These are phyloP conservation scores for Phallusia fumigata DNA, from an alignment of 23 tunicate species.

Conservation along the genomic window DNA sequence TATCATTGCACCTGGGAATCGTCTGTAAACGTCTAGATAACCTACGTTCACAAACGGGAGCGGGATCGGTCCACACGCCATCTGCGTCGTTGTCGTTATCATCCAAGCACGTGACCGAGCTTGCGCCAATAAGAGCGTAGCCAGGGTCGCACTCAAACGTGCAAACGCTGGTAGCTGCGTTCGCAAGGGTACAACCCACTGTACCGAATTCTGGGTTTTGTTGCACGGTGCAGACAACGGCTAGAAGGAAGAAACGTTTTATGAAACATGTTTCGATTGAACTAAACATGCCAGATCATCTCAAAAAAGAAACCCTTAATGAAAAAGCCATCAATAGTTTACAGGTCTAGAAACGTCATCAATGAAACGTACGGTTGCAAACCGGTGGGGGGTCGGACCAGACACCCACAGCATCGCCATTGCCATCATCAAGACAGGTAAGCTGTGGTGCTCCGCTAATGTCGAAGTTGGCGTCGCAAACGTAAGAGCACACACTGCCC, in stretches of 20 bases:
- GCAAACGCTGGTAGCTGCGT: constrained; percentile 41
- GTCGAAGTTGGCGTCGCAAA: constrained; percentile 23
- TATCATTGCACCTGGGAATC: not conserved
- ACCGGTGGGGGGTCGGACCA: constrained; percentile 55
- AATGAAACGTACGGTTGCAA: constrained; percentile 28
- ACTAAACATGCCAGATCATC: not conserved
- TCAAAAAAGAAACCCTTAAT: not conserved
- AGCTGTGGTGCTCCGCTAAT: constrained; percentile 19
- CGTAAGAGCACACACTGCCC: constrained; percentile 53
- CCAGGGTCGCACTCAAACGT: constrained; percentile 30
- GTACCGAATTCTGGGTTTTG: constrained; percentile 2
- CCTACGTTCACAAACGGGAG: constrained; percentile 48
- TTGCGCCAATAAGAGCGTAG: constrained; percentile 29
- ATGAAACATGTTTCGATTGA: too few relatives aligned
- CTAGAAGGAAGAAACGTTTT: constrained; percentile 2
- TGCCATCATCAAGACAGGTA: constrained; percentile 37
- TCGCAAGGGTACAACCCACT: constrained; percentile 19
- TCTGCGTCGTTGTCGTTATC: constrained; percentile 21
- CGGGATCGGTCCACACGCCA: constrained; percentile 36
- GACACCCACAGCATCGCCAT: constrained; percentile 44
- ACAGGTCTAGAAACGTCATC: too few relatives aligned
- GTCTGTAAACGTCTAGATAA: not conserved
- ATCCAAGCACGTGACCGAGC: not conserved
- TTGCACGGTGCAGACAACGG: constrained; percentile 18
- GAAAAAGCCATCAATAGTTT: not conserved